Evolutionary conservation across 2,888 invertebrate species (phyloP), one percentile per base, ranked within the genome.

Genomic region (Campopleginae sp.): DNA sequence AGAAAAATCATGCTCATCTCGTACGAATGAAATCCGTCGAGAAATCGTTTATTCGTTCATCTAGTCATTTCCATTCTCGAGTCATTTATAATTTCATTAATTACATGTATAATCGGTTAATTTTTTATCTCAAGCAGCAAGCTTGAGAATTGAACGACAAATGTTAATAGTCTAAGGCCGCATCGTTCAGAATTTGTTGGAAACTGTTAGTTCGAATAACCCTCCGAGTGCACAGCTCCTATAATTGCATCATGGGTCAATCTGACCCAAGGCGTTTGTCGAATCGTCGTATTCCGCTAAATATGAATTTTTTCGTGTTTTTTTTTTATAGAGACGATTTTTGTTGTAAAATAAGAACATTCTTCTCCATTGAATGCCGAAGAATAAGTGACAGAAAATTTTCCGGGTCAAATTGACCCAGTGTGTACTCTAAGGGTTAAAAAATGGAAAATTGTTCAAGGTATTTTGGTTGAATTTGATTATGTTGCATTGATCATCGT

Each of bases 1-100:
- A 42, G 7, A 72, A 44, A 46, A 44, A 42, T 46, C n/a, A 76
- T 76, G 38, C 19, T 51, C 19, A 12, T 74, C 44, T 51, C 17
- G 19, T 19, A 77, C 27, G 33, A 61, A 33, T 14, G 77, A 54
- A 46, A 77, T 72, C 46, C 33, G 27, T 19, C 27, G 42, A 48
- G 38, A 46, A 72, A 58, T 58, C 42, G 46, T 75, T 71, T 63
- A 63, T 63, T 63, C 77, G 74, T 54, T 70, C 68, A 46, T 85
- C 81, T 81, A 85, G 81, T 85, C 81, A 81, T 78, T 51, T 54
- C 48, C 42, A 74, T 74, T 68, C 12, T 70, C 58, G 27, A 54
- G 74, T 74, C 68, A 46, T 78, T 77, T 46, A 17, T 51, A 44
- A 61, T 80, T 65, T 84, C 46, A 23, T 72, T 38, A 61, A 33